A percentile compares a stretch with the other conserved stretches of the same genome.
Conservation (phyloP, 92 coral and sea anemone genomes). For the Epizoanthus scotinus region DNA sequence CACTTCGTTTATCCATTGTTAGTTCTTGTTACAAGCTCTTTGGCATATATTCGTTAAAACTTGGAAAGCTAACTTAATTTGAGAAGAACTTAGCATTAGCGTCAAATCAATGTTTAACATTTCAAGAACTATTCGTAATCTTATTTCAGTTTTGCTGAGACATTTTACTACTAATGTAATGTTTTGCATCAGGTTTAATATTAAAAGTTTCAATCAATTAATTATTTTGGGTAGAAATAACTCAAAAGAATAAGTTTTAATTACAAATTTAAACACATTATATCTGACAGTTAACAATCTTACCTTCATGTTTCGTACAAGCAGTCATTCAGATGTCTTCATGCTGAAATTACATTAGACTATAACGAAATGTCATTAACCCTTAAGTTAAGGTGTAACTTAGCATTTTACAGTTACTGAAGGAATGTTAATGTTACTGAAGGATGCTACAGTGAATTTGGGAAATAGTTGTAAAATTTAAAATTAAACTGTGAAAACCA, state of each 20-base stretch:
- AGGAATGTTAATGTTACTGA: conserved; percentile 2
- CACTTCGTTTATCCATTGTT: neutral
- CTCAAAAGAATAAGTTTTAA: neutral
- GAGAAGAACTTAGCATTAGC: neutral
- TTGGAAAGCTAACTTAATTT: neutral
- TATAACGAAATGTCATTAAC: neutral
- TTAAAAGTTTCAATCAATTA: neutral
- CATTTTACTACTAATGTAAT: neutral
- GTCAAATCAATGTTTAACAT: neutral
- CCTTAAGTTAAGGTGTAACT: neutral
- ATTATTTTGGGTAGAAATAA: neutral
- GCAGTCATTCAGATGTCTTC: conserved; percentile 22
- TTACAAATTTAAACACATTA: conserved; percentile 7
- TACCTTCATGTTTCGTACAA: conserved; percentile 17
- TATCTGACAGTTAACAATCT: neutral
- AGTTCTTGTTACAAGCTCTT: too few relatives aligned
- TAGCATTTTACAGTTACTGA: neutral
- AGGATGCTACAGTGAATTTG: conserved; percentile 43
- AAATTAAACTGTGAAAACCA: too few relatives aligned
- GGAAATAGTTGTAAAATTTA: too few relatives aligned
- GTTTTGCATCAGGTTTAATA: neutral
- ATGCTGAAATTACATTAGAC: conserved; percentile 22
- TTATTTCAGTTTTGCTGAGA: conserved; percentile 1
- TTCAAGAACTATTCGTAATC: neutral
- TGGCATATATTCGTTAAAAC: neutral